phyloP scores from a whole-genome alignment of 2,113 vertebrate species.

The cattle (Bos taurus) region ARS-UCD2.0 NC_037352.1:13135501-13136000 shows the following conservation, averaged over 20 bases:
- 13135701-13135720: neutral
- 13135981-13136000: neutral
- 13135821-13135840: neutral
- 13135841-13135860: neutral
- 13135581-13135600: neutral
- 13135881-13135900: neutral
- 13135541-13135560: neutral
- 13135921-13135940: neutral
- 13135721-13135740: neutral
- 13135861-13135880: neutral
- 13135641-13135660: neutral
- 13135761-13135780: neutral
- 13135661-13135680: neutral
- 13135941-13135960: neutral
- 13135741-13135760: neutral
- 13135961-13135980: neutral
- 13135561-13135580: neutral
- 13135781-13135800: neutral
- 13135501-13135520: neutral
- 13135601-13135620: neutral
- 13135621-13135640: fast-evolving
- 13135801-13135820: neutral
- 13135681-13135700: neutral
- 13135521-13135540: neutral
- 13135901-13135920: neutral